Evolutionary conservation across 1,140 invertebrate genomes (phyloP).

Genomic region (Adelges cooleyi): DNA sequence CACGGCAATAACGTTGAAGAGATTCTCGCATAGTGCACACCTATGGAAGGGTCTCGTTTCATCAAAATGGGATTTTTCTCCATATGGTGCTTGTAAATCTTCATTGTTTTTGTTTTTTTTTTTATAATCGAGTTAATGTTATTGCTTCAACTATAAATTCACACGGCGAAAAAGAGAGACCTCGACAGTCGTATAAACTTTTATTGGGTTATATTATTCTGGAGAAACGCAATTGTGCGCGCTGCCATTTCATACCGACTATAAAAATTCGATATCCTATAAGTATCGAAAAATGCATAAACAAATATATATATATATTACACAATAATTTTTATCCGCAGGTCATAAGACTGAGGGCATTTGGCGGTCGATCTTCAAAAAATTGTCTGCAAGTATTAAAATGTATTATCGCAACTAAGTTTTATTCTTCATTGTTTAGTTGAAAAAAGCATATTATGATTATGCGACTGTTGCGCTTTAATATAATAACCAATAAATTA

Average conservation of each 20-base stretch:
- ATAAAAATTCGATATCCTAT: constrained; percentile 8
- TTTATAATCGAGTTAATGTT: constrained; percentile 23
- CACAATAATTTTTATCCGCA: not conserved
- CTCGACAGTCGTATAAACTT: constrained; percentile 6
- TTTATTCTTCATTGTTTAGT: too few relatives aligned
- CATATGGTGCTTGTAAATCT: constrained; percentile 13
- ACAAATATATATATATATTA: not conserved
- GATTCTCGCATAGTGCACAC: not conserved
- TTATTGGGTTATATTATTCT: constrained; percentile 23
- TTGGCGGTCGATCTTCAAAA: too few relatives aligned
- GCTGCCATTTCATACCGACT: constrained; percentile 10
- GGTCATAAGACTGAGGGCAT: too few relatives aligned
- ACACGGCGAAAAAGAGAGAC: not conserved
- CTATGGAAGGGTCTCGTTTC: not conserved
- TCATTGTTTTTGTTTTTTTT: not conserved
- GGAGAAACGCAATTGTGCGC: constrained; percentile 1
- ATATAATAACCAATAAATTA: too few relatives aligned
- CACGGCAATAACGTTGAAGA: too few relatives aligned
- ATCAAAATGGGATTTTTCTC: constrained; percentile 13
- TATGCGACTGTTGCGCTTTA: too few relatives aligned
- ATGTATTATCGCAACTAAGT: too few relatives aligned
- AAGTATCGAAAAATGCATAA: not conserved
- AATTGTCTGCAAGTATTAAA: too few relatives aligned
- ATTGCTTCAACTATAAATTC: constrained; percentile 4
- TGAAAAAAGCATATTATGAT: too few relatives aligned